Evolutionary conservation across 2,888 invertebrate species (phyloP).

Genomic region (Labia minor): DNA sequence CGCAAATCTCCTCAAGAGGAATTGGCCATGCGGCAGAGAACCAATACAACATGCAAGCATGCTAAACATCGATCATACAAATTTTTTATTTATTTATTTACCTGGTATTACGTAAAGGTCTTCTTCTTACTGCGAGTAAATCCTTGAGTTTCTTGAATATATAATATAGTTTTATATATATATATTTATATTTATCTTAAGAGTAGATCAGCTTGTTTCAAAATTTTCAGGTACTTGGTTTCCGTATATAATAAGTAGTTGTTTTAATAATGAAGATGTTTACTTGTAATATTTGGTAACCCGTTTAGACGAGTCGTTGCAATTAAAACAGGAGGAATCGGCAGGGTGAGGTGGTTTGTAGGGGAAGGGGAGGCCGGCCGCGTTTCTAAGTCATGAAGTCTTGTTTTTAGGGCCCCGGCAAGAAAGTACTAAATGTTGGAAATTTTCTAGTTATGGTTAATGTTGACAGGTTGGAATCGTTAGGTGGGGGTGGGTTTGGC

Average conservation of each 20-base stretch:
- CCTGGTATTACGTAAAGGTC: not conserved
- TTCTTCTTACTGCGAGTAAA: not conserved
- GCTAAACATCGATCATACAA: not conserved
- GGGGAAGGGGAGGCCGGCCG: conserved; percentile 13
- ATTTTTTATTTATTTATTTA: not conserved
- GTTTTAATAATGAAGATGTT: not conserved
- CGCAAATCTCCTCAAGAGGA: not conserved
- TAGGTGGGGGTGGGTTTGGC: conserved; percentile 7
- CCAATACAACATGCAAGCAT: not conserved
- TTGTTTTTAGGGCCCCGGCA: conserved; percentile 4
- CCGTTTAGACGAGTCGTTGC: conserved; percentile 13
- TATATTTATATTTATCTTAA: not conserved
- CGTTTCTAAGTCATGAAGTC: conserved; percentile 13
- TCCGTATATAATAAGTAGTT: not conserved
- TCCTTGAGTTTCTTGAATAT: not conserved
- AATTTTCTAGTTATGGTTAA: not conserved
- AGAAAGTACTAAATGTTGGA: not conserved
- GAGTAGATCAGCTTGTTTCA: conserved; percentile 13
- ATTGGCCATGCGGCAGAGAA: not conserved
- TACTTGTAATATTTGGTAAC: conserved; percentile 2
- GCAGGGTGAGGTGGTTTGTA: conserved; percentile 13
- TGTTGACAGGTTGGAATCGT: conserved; percentile 1
- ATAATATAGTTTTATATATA: too few species aligned
- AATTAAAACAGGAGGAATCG: conserved; percentile 13
- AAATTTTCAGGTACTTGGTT: conserved; percentile 9